Conservation (phyloP, 2,113 vertebrate genomes). For the Progne subis region DNA sequence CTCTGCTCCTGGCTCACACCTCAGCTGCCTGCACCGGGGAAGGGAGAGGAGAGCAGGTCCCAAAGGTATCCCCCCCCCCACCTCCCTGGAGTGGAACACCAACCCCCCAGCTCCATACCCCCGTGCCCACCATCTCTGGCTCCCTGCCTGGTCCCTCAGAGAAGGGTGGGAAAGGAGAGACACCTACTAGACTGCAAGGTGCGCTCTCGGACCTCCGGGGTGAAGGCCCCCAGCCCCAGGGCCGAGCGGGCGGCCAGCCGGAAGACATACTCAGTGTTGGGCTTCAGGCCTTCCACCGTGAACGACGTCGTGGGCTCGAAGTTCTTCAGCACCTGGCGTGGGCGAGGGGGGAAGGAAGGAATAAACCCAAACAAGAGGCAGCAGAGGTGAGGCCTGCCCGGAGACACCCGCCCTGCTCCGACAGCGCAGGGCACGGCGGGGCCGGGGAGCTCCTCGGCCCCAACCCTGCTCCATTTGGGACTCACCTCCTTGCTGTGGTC, state of each 20-base stretch:
- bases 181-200: conserved; percentile 99
- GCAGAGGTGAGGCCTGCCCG: neutral
- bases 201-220: conserved; percentile 89
- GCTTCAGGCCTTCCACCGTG: conserved; percentile 88
- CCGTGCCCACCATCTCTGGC: conserved; percentile 30
- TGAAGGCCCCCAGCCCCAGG: conserved; percentile 94
- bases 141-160: conserved; percentile 53
- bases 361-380: neutral
- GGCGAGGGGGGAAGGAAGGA: neutral
- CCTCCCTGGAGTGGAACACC: rapidly evolving
- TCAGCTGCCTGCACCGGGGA: neutral
- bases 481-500: conserved; percentile 83
- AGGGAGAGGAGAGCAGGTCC: neutral
- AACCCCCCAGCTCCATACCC: conserved; percentile 13
- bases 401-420: neutral
- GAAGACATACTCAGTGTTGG: conserved; percentile 94
- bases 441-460: neutral
- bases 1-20: neutral
- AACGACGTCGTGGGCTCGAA: conserved; percentile 86
- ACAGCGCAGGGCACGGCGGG: rapidly evolving
- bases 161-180: conserved; percentile 70
- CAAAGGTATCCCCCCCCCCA: neutral
- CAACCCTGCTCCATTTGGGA: rapidly evolving
- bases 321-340: conserved; percentile 83
- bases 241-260: conserved; percentile 91